Evolutionary conservation across 2,113 vertebrate species (phyloP).

Genomic region (Spheniscus mendiculus): DNA sequence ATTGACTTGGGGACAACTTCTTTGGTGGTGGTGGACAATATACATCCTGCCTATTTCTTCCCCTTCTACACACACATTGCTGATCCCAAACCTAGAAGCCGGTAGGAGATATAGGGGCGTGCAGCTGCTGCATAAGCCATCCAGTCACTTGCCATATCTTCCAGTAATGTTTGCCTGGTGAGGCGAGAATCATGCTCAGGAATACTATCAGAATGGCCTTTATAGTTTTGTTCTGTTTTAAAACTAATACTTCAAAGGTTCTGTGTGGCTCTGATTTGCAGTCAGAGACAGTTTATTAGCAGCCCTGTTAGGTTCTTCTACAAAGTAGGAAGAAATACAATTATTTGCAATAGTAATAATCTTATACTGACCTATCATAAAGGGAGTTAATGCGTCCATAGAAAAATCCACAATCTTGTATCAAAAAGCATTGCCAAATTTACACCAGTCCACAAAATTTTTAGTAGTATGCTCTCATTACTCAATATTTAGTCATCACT

Average conservation of each 20-base stretch:
- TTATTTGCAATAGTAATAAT: neutral
- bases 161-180: neutral
- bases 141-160: rapidly evolving
- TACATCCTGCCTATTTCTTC: neutral
- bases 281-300: neutral
- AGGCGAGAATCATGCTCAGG: neutral
- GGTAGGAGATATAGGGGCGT: neutral
- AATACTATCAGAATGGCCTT: neutral
- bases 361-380: neutral
- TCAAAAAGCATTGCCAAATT: neutral
- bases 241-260: neutral
- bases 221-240: neutral
- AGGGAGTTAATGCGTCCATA: neutral
- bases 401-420: neutral
- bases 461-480: neutral
- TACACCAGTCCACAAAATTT: neutral
- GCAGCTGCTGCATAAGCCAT: neutral
- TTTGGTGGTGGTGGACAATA: neutral
- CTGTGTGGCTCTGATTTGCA: neutral
- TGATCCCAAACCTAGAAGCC: neutral
- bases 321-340: neutral
- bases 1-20: neutral
- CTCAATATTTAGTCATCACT: neutral
- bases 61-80: neutral
- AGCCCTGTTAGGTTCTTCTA: neutral